Evolutionary conservation across 2,888 invertebrate species (phyloP).

Genomic region (Athetis lepigone): DNA sequence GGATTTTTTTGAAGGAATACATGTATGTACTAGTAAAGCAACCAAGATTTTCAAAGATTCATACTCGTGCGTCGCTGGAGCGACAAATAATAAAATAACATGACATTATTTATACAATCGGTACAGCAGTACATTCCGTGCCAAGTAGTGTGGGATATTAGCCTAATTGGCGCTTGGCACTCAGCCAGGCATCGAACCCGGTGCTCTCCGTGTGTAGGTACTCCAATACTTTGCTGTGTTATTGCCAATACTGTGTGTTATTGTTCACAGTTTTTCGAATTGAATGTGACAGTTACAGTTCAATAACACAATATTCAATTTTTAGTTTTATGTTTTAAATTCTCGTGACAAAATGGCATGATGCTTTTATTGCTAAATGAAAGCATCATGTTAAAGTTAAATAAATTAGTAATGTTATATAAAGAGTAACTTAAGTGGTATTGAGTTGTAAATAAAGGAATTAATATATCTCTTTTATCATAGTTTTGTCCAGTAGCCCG

Average conservation of each 20-base stretch:
- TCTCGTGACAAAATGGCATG: not conserved
- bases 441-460: not conserved
- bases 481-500: too few species aligned
- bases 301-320: slow-evolving; percentile 10
- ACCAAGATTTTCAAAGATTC: too few species aligned
- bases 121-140: slow-evolving; percentile 30
- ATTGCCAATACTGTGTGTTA: slow-evolving; percentile 49
- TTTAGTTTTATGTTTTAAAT: slow-evolving; percentile 28
- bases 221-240: slow-evolving; percentile 36
- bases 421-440: not conserved
- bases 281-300: slow-evolving; percentile 15
- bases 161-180: slow-evolving; percentile 55
- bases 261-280: slow-evolving; percentile 32
- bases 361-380: slow-evolving; percentile 8
- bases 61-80: too few species aligned
- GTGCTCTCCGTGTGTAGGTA: slow-evolving; percentile 45
- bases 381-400: slow-evolving; percentile 10
- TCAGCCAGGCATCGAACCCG: slow-evolving; percentile 52
- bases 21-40: too few species aligned
- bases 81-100: slow-evolving; percentile 33
- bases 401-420: not conserved
- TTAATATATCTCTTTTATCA: not conserved
- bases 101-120: slow-evolving; percentile 5
- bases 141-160: slow-evolving; percentile 51
- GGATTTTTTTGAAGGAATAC: too few species aligned